These are phyloP conservation scores for Aphidius gifuensis DNA, from an alignment of 1,140 invertebrate species.

Conservation along the genomic window DNA sequence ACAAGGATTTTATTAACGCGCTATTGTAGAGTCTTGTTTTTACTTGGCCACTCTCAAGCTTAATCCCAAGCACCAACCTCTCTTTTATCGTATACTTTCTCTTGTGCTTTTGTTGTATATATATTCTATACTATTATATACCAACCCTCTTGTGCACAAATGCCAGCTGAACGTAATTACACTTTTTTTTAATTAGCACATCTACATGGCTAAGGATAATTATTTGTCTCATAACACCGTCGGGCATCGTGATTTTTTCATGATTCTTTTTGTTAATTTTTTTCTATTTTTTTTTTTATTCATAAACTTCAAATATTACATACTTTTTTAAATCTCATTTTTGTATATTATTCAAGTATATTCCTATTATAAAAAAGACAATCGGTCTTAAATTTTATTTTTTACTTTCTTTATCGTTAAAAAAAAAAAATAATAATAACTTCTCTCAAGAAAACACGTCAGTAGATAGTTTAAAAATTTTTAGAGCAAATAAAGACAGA, in stretches of 20 bases:
- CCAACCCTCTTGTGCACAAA: conserved; percentile 22
- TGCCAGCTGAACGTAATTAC: conserved; percentile 24
- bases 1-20: conserved; percentile 27
- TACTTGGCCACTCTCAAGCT: conserved; percentile 20
- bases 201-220: conserved; percentile 13
- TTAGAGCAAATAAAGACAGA: too few species aligned
- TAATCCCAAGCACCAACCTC: conserved; percentile 15
- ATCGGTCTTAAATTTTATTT: too few species aligned
- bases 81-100: conserved; percentile 15
- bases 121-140: conserved; percentile 9
- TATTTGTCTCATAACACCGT: conserved; percentile 22
- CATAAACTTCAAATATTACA: too few species aligned
- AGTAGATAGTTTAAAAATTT: too few species aligned
- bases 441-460: too few species aligned
- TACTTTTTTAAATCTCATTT: neutral
- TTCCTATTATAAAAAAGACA: too few species aligned
- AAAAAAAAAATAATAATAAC: conserved; percentile 4
- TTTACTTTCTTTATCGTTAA: too few species aligned
- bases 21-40: conserved; percentile 8
- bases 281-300: neutral
- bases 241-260: conserved; percentile 7
- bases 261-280: conserved; percentile 1
- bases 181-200: conserved; percentile 20
- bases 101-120: neutral
- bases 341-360: neutral